Evolutionary conservation across 1,140 invertebrate genomes (phyloP).

Genomic region (Camponotus floridanus): DNA sequence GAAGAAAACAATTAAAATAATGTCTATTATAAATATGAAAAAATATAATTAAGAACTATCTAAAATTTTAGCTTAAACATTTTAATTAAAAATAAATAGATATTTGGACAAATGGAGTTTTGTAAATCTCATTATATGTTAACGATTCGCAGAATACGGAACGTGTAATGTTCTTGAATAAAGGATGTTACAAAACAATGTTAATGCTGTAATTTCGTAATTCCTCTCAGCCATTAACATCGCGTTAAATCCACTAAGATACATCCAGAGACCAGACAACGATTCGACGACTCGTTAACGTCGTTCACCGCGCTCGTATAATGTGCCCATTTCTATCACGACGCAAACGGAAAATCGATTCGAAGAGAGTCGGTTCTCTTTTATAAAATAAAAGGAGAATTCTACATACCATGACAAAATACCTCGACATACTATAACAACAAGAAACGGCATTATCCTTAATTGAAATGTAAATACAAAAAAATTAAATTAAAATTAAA

Average conservation of each 20-base stretch:
- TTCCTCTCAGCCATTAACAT: conserved; percentile 69
- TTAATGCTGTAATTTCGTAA: conserved; percentile 71
- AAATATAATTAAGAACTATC: not conserved
- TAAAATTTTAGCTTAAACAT: not conserved
- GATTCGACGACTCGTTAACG: conserved; percentile 75
- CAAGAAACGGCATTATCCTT: not conserved
- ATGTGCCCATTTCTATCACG: conserved; percentile 59
- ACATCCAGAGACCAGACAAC: conserved; percentile 69
- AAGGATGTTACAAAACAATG: conserved; percentile 37
- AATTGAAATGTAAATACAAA: not conserved
- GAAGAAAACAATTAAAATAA: not conserved
- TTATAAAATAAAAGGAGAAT: conserved; percentile 30
- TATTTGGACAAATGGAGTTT: too few species aligned
- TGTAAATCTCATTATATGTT: not conserved
- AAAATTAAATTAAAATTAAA: too few species aligned
- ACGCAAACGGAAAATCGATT: conserved; percentile 61
- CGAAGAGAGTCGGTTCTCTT: not conserved
- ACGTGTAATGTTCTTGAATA: conserved; percentile 26
- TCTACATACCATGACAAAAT: conserved; percentile 1
- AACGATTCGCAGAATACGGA: not conserved
- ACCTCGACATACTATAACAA: not conserved
- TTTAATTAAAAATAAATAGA: not conserved
- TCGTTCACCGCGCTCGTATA: conserved; percentile 64
- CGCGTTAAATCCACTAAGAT: conserved; percentile 73
- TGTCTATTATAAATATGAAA: not conserved